These are phyloP conservation scores for Varanus komodoensis DNA, from an alignment of 2,113 vertebrate genomes.

Conservation along the genomic window DNA sequence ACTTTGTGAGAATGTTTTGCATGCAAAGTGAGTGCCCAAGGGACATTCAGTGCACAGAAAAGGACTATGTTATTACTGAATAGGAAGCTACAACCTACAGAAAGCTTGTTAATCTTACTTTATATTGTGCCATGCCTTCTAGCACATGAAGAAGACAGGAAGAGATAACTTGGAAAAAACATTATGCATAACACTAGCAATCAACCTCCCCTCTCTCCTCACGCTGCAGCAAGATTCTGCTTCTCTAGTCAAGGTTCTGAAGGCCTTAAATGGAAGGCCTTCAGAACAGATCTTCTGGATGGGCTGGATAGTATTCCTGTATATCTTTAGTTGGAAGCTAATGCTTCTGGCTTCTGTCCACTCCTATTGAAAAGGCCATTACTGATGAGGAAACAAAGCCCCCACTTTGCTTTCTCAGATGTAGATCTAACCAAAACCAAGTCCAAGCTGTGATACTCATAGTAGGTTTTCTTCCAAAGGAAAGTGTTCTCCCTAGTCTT, in stretches of 20 bases:
- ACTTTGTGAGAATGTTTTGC: constrained; percentile 62
- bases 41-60: constrained; percentile 40
- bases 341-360: neutral
- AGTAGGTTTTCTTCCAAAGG: neutral
- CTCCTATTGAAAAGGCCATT: neutral
- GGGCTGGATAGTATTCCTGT: too few relatives aligned
- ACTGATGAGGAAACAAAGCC: neutral
- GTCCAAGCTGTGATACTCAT: neutral
- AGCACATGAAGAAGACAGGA: constrained; percentile 16
- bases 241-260: neutral
- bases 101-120: constrained; percentile 18
- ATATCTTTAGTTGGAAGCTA: neutral
- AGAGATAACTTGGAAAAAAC: constrained; percentile 31
- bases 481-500: neutral
- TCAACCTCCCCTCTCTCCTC: constrained; percentile 4
- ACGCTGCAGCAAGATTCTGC: neutral
- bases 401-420: too few relatives aligned
- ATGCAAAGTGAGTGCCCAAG: constrained; percentile 49
- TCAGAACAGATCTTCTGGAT: neutral
- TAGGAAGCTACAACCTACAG: neutral
- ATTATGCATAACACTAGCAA: constrained; percentile 16
- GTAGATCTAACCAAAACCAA: neutral
- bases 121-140: constrained; percentile 3
- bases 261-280: neutral
- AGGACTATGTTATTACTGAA: constrained; percentile 14